These are phyloP conservation scores for Clarias laeviceps DNA, from an alignment of 2,797 vertebrate genomes.

Conservation along the genomic window DNA sequence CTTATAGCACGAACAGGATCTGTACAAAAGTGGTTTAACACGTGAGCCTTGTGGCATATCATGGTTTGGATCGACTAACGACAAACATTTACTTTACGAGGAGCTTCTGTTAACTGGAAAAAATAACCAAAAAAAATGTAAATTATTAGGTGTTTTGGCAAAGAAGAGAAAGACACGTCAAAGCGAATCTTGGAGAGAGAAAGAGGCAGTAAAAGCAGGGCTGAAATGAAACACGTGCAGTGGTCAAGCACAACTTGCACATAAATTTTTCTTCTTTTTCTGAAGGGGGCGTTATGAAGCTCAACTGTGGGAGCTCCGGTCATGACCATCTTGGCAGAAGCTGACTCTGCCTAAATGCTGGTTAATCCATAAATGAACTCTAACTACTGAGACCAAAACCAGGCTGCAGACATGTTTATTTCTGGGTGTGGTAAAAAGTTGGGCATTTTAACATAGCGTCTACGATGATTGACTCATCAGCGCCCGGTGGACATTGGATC, in stretches of 20 bases:
- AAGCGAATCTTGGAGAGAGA: neutral
- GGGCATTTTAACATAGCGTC: too few species aligned
- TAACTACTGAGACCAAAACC: too few species aligned
- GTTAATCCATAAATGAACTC: too few species aligned
- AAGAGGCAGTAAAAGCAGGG: neutral
- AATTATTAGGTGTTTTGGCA: neutral
- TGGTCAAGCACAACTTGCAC: neutral
- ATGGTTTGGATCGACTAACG: neutral
- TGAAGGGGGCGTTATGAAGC: too few species aligned
- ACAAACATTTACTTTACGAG: conserved; percentile 16
- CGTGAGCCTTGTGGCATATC: neutral
- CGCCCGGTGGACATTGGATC: too few species aligned
- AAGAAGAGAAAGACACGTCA: neutral
- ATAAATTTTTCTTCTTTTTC: too few species aligned
- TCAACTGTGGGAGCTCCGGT: too few species aligned
- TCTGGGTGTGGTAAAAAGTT: too few species aligned
- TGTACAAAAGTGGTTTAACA: neutral
- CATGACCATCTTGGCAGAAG: too few species aligned
- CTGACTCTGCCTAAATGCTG: too few species aligned
- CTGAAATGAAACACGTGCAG: neutral
- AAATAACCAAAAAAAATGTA: neutral
- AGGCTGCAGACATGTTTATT: too few species aligned
- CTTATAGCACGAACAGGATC: neutral
- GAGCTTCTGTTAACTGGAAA: conserved; percentile 5
- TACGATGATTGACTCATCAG: too few species aligned